Conservation (phyloP, 2,888 invertebrate species). For the Hylaea fasciaria region DNA sequence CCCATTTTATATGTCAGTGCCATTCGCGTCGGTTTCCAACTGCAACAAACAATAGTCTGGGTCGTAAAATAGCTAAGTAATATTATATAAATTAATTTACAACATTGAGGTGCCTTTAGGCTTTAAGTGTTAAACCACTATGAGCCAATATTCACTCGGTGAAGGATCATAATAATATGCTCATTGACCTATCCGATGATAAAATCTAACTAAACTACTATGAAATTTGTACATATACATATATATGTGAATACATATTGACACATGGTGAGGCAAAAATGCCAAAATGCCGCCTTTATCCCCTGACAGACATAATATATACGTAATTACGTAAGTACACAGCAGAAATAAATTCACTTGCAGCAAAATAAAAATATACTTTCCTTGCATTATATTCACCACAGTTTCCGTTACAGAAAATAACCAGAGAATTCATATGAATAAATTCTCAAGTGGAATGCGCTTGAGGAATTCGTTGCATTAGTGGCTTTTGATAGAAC, state of each 20-base stretch:
- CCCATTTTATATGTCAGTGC: background rate
- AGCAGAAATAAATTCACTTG: background rate
- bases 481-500: slow-evolving; percentile 3
- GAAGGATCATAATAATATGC: too few relatives aligned
- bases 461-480: slow-evolving; percentile 50
- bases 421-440: slow-evolving; percentile 48
- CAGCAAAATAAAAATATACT: background rate
- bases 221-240: too few relatives aligned
- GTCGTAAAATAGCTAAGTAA: background rate
- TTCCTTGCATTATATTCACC: slow-evolving; percentile 1
- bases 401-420: slow-evolving; percentile 11
- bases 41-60: background rate
- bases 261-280: too few relatives aligned
- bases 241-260: too few relatives aligned
- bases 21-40: background rate
- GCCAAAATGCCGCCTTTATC: too few relatives aligned
- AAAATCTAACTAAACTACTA: too few relatives aligned
- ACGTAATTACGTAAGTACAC: too few relatives aligned
- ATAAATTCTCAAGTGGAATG: slow-evolving; percentile 46
- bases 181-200: too few relatives aligned
- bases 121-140: background rate
- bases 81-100: background rate
- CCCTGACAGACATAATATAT: too few relatives aligned
- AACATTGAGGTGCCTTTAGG: background rate
- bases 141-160: too few relatives aligned